phyloP scores from a whole-genome alignment of 2,113 vertebrate species.

The Rhabdomys dilectus region DNA sequence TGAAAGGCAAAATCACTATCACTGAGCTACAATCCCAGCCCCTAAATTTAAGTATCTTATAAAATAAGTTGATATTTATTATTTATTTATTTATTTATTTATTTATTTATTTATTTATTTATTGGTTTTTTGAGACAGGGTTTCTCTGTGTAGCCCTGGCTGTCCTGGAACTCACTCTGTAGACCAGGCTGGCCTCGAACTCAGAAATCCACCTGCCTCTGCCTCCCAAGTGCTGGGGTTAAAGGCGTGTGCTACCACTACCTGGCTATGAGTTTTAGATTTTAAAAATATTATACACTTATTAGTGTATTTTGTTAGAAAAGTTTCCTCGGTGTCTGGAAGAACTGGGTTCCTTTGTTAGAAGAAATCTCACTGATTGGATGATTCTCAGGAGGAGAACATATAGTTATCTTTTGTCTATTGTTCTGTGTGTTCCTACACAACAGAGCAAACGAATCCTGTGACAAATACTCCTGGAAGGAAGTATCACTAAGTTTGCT shows the following conservation, averaged over 20 bases:
- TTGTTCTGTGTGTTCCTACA: neutral
- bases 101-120: too few relatives aligned
- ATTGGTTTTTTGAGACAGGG: too few relatives aligned
- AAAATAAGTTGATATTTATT: neutral
- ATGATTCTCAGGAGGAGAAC: neutral
- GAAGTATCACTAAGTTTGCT: neutral
- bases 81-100: too few relatives aligned
- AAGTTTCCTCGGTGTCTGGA: neutral
- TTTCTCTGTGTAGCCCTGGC: too few relatives aligned
- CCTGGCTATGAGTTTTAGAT: neutral
- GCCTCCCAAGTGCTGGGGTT: too few relatives aligned
- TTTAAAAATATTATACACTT: slow-evolving; percentile 4
- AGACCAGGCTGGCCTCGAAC: too few relatives aligned
- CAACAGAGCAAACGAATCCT: slow-evolving; percentile 15
- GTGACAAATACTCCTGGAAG: neutral
- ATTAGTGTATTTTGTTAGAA: slow-evolving; percentile 20
- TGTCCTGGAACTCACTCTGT: too few relatives aligned
- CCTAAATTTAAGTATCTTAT: neutral
- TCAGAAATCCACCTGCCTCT: too few relatives aligned
- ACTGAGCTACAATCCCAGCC: neutral
- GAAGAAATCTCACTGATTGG: slow-evolving; percentile 13
- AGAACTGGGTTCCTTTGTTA: neutral
- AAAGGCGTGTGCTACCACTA: too few relatives aligned
- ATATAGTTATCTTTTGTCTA: neutral
- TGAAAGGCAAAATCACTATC: neutral